phyloP scores from a whole-genome alignment of 2,113 vertebrate genomes.

The Uria aalge region DNA sequence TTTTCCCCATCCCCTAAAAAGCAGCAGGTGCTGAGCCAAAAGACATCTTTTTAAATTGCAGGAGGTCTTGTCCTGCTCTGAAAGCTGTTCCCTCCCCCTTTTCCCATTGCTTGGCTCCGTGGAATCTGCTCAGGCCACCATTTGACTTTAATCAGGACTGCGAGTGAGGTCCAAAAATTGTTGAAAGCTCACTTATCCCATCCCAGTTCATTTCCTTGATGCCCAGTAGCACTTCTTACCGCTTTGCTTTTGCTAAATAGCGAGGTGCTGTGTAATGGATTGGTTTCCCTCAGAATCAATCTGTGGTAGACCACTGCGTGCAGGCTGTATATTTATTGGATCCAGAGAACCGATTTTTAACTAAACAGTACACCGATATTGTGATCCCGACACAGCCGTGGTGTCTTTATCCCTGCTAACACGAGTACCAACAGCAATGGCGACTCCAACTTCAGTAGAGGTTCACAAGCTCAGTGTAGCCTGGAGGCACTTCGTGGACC shows the following conservation, averaged over 20 bases:
- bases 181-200: conserved; percentile 50
- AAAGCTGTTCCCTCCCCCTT: not conserved
- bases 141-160: conserved; percentile 45
- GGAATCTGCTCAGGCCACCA: not conserved
- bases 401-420: not conserved
- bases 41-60: not conserved
- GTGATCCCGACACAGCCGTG: not conserved
- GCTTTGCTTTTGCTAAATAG: not conserved
- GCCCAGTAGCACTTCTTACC: conserved; percentile 1
- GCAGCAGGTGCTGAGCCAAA: conserved; percentile 29
- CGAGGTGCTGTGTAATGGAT: not conserved
- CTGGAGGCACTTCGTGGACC: not conserved
- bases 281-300: not conserved
- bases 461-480: fast-evolving
- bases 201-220: not conserved
- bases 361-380: not conserved
- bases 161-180: not conserved
- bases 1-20: not conserved
- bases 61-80: not conserved
- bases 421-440: not conserved
- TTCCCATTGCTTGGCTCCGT: not conserved
- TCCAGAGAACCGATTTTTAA: not conserved
- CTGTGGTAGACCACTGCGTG: conserved; percentile 12
- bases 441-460: fast-evolving
- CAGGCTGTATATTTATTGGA: not conserved